phyloP scores from a whole-genome alignment of 2,797 vertebrate species.

The Anisognathus igniventris region DNA sequence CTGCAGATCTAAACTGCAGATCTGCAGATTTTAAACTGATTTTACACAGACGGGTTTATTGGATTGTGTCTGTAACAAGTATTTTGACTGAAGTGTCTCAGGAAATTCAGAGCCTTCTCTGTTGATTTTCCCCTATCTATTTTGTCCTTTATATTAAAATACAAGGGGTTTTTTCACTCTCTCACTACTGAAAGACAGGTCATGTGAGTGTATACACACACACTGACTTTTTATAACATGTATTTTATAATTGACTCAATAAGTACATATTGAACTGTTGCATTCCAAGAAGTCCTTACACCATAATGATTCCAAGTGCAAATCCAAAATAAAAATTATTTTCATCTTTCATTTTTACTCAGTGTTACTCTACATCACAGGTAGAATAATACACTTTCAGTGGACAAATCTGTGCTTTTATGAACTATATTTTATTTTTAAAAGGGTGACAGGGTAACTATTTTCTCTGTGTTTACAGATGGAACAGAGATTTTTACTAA shows the following conservation, averaged over 20 bases:
- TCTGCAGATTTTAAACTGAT: not conserved
- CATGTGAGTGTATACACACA: not conserved
- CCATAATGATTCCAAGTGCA: not conserved
- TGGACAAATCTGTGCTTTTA: not conserved
- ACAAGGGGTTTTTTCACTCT: fast-evolving
- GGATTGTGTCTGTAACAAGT: not conserved
- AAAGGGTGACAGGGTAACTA: not conserved
- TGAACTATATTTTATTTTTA: not conserved
- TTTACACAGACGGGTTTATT: not conserved
- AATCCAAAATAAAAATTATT: not conserved
- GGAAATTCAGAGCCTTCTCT: not conserved
- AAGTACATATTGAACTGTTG: not conserved
- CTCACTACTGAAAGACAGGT: not conserved
- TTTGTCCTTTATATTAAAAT: not conserved
- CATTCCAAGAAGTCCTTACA: not conserved
- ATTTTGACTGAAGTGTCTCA: not conserved
- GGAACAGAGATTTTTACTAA: not conserved
- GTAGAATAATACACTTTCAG: not conserved
- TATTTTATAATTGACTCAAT: not conserved
- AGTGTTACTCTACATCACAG: not conserved
- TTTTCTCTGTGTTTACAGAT: not conserved
- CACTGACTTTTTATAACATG: fast-evolving
- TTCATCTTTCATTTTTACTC: not conserved
- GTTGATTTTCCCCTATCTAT: not conserved
- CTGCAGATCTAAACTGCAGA: not conserved